Base-by-base conservation (phyloP, 1,140 invertebrate genomes). In the Drosophila watanabei region DNA sequence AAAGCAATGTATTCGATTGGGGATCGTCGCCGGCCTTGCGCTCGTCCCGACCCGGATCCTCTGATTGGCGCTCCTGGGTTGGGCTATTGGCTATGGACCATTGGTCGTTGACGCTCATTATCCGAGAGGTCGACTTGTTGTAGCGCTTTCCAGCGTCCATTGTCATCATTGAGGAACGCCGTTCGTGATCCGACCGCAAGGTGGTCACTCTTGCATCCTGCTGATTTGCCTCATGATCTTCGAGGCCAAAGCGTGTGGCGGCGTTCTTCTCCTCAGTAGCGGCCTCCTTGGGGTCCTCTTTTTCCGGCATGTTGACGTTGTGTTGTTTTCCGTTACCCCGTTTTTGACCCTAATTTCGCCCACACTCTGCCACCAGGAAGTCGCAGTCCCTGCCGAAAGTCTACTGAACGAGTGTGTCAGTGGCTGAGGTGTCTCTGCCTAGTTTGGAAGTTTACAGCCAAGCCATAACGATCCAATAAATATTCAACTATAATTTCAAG, bases 131-230 rank as follows among this genome's bases (percentile, higher is more conserved):
- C 37, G 56, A 13, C n/a, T n/a, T 73, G 11, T n/a, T 7, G 6
- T n/a, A 10, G 4, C 37, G 41, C 16, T 24, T 18, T 4, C 20
- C 43, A 24, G 24, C 24, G 4, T 33, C 59, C 10, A 5, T 0
- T 2, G 39, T 10, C 13, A 13, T 28, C 33, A 54, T 37, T 39
- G 63, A 70, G 4, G 39, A 35, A 14, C 75, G 75, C 5, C 75
- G 75, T 24, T 49, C 49, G 9, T 62, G 37, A n/a, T 76, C 66
- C 2, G 46, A 8, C 2, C 39, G 48, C 28, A 88, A n/a, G 2
- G 73, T 68, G 16, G 6, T 48, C 2, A 87, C 83, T 5, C 83
- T 66, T 7, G 83, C 79, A 82, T 87, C 83, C 32, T 70, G 32
- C 20, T 54, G 45, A 14, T 24, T 86, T 4, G 83, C 82, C 20